These are phyloP conservation scores for Gymnocheta viridis DNA, from an alignment of 2,888 invertebrate species.

Conservation along the genomic window DNA sequence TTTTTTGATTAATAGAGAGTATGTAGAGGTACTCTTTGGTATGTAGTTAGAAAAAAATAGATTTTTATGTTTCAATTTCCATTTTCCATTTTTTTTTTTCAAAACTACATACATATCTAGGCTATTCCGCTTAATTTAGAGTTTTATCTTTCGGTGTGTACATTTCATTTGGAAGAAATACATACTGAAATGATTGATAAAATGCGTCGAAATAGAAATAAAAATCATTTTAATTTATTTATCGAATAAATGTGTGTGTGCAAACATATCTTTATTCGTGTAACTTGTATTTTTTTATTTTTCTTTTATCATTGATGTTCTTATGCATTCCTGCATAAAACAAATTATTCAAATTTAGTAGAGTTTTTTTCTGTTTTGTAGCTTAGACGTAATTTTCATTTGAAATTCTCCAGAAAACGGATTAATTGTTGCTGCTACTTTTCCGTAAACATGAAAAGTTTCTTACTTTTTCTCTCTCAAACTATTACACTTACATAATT, in stretches of 20 bases:
- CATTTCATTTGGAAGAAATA: not conserved
- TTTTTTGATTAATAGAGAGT: constrained; percentile 37
- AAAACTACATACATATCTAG: not conserved
- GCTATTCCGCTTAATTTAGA: constrained; percentile 4
- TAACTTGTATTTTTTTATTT: not conserved
- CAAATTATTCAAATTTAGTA: not conserved
- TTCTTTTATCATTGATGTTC: not conserved
- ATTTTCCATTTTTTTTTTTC: not conserved
- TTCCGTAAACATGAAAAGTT: constrained; percentile 47
- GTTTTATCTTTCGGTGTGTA: not conserved
- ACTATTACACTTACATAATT: constrained; percentile 28
- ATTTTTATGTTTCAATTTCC: not conserved
- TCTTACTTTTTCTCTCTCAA: constrained; percentile 25
- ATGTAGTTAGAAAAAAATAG: constrained; percentile 21
- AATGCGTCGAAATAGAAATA: not conserved
- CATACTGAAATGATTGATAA: not conserved
- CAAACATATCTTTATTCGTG: not conserved
- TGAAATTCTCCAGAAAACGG: constrained; percentile 47
- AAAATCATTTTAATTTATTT: not conserved
- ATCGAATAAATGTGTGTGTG: not conserved
- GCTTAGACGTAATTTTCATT: constrained; percentile 31
- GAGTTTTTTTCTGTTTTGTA: constrained; percentile 28
- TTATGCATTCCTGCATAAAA: constrained; percentile 9
- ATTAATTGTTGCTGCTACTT: constrained; percentile 72
- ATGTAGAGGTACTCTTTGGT: no score